Evolutionary conservation across 2,113 vertebrate genomes (phyloP).

Genomic region (Globicephala melas): DNA sequence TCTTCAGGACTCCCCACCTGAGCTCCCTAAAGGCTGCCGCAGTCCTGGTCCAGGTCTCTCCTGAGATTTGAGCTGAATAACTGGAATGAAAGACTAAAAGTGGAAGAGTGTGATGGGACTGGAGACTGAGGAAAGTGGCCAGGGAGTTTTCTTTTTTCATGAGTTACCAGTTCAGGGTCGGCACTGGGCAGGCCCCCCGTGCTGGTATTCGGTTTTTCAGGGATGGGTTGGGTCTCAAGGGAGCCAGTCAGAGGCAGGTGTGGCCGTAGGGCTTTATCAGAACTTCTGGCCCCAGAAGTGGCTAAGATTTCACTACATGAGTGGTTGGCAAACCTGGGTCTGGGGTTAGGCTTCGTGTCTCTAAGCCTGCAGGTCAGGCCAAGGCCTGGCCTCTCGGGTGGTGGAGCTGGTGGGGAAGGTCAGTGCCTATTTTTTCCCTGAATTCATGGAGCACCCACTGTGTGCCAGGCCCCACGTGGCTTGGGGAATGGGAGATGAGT

Average conservation of each 20-base stretch:
- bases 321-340: not conserved
- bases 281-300: not conserved
- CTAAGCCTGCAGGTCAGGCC: not conserved
- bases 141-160: not conserved
- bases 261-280: not conserved
- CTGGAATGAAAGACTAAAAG: not conserved
- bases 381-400: not conserved
- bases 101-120: not conserved
- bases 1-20: not conserved
- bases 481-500: not conserved
- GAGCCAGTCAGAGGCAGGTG: not conserved
- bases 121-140: not conserved
- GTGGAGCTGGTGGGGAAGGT: not conserved
- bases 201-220: not conserved
- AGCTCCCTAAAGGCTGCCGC: not conserved
- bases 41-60: not conserved
- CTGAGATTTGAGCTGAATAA: not conserved
- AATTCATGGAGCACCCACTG: not conserved
- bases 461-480: rapidly evolving
- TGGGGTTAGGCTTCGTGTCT: not conserved
- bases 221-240: not conserved
- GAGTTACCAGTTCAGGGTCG: not conserved
- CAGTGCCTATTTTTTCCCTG: not conserved
- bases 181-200: not conserved
- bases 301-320: not conserved